Evolutionary conservation across 92 coral and sea anemone species (phyloP).

Genomic region (Palythoa heliodiscus): DNA sequence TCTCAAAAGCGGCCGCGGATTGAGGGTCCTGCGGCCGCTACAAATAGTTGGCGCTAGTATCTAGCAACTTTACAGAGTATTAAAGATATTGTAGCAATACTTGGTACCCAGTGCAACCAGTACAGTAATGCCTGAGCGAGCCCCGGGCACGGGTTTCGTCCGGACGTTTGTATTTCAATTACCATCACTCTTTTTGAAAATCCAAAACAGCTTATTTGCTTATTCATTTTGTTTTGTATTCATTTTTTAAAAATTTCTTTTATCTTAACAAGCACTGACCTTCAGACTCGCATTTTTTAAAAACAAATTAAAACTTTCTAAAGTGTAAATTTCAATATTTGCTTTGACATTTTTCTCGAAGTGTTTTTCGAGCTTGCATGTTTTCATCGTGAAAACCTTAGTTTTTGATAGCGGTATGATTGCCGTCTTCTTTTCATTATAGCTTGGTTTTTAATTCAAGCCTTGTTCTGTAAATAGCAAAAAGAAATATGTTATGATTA

Average conservation of each 20-base stretch:
- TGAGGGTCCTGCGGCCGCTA: conserved; percentile 72
- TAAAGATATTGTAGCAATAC: conserved; percentile 30
- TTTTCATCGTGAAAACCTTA: not conserved
- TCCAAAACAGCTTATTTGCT: not conserved
- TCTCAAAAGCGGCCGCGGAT: conserved; percentile 84
- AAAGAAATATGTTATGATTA: not conserved
- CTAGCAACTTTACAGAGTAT: not conserved
- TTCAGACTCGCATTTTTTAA: not conserved
- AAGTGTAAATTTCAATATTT: not conserved
- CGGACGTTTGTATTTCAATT: conserved; percentile 5
- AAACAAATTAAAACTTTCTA: not conserved
- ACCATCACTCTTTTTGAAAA: not conserved
- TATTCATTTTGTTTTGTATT: not conserved
- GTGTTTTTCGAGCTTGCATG: not conserved
- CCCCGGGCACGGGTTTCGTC: not conserved
- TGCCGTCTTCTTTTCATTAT: not conserved
- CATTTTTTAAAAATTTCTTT: not conserved
- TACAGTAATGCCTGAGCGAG: conserved; percentile 36
- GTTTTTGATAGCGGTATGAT: not conserved
- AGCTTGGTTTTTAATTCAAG: conserved; percentile 8
- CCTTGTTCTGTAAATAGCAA: conserved; percentile 32
- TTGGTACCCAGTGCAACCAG: conserved; percentile 27
- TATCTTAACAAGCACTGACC: not conserved
- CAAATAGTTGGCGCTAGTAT: conserved; percentile 92
- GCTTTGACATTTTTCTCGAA: not conserved